phyloP scores from a whole-genome alignment of 2,113 vertebrate species.

The Ivindomyrus marchei region DNA sequence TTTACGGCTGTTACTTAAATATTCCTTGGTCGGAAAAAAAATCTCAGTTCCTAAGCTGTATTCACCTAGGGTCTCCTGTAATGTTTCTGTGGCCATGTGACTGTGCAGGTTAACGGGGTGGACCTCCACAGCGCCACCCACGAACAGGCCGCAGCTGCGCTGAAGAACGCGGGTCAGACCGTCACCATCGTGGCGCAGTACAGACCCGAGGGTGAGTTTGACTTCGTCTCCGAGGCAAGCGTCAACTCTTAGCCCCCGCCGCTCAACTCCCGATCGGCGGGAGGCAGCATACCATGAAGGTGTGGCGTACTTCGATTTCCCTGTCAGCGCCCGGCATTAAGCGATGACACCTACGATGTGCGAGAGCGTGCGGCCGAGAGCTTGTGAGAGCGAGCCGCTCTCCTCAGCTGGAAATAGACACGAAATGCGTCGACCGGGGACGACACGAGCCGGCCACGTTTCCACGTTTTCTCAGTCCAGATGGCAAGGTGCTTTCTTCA shows the following conservation, averaged over 20 bases:
- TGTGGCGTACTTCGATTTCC: not conserved
- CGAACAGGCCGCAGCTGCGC: constrained; percentile 84
- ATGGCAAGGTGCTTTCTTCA: not conserved
- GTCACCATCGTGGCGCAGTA: constrained; percentile 94
- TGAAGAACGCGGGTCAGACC: constrained; percentile 94
- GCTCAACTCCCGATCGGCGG: not conserved
- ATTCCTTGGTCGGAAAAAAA: not conserved
- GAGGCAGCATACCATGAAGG: not conserved
- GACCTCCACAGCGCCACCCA: constrained; percentile 88
- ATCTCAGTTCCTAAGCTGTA: not conserved
- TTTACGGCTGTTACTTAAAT: not conserved
- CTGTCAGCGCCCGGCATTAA: not conserved
- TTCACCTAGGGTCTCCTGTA: not conserved
- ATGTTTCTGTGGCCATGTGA: not conserved
- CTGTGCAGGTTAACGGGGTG: constrained; percentile 81
- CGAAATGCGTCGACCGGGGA: not conserved
- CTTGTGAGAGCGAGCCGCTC: not conserved
- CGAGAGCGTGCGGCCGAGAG: not conserved
- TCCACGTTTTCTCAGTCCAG: not conserved
- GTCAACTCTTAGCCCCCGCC: not conserved
- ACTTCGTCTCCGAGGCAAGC: not conserved
- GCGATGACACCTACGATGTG: not conserved
- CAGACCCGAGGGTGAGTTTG: constrained; percentile 82
- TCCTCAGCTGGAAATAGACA: not conserved
- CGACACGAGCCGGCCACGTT: not conserved